A percentile compares a stretch with the other conserved stretches of the same genome.
phyloP scores from a whole-genome alignment of 2,113 vertebrate species.

The Oreochromis spilurus region DNA sequence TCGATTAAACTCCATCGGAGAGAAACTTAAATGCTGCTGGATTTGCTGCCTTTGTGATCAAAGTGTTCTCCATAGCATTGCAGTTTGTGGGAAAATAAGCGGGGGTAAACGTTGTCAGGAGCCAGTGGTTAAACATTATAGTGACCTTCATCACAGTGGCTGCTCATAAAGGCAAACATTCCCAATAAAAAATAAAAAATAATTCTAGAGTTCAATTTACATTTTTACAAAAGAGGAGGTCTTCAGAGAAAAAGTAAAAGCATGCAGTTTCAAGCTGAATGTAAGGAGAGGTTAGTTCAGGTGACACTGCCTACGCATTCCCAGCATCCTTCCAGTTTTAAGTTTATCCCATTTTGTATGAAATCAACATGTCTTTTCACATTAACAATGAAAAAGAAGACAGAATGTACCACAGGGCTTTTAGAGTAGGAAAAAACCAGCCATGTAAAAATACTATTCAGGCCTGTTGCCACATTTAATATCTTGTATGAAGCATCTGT shows the following conservation, averaged over 20 bases:
- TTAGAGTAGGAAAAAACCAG: background rate
- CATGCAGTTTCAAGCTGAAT: background rate
- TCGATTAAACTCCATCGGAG: slow-evolving; percentile 1
- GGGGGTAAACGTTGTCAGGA: background rate
- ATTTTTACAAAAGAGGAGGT: background rate
- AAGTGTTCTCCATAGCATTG: background rate
- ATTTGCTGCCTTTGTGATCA: slow-evolving; percentile 35
- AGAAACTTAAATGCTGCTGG: slow-evolving; percentile 9
- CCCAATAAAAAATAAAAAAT: background rate
- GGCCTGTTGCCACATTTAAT: background rate
- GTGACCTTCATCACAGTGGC: background rate
- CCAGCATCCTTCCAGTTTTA: background rate
- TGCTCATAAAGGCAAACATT: background rate
- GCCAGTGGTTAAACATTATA: slow-evolving; percentile 13
- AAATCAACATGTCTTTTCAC: background rate
- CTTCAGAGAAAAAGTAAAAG: background rate
- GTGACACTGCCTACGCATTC: background rate
- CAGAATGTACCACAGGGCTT: background rate
- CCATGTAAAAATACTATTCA: background rate
- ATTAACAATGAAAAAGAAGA: background rate
- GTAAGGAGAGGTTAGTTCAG: background rate
- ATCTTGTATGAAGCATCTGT: background rate
- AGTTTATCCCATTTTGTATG: background rate
- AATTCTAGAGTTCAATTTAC: background rate
- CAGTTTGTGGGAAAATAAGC: slow-evolving; percentile 8